Percentiles rank a stretch among this genome's conserved stretches.
Conservation (phyloP, 2,888 invertebrate species). For the Campoletis raptor region DNA sequence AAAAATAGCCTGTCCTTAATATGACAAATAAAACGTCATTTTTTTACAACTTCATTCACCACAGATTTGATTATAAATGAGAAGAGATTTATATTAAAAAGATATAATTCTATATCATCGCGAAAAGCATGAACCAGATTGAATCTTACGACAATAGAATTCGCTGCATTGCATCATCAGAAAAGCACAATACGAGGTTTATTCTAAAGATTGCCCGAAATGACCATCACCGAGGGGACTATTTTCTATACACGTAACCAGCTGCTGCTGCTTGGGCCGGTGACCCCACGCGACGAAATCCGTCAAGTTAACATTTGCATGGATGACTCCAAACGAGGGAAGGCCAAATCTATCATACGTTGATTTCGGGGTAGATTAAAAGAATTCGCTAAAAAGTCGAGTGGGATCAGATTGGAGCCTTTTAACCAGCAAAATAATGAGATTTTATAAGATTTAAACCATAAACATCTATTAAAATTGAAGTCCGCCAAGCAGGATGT, state of each 20-base stretch:
- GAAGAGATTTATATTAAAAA: not conserved
- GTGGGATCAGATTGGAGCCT: constrained; percentile 21
- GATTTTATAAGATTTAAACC: not conserved
- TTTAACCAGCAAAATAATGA: not conserved
- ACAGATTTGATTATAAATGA: constrained; percentile 5
- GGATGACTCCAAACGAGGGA: constrained; percentile 12
- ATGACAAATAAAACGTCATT: not conserved
- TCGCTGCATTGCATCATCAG: constrained; percentile 30
- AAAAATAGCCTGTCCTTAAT: not conserved
- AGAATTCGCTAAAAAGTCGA: constrained; percentile 20
- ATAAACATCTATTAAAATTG: not conserved
- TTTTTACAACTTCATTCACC: constrained; percentile 14
- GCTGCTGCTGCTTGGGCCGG: constrained; percentile 26
- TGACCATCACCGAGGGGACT: constrained; percentile 51
- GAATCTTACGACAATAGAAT: constrained; percentile 39
- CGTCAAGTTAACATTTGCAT: constrained; percentile 48
- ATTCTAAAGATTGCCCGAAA: constrained; percentile 48
- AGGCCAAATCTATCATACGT: constrained; percentile 6
- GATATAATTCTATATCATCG: not conserved
- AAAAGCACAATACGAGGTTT: constrained; percentile 46
- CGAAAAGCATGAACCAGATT: constrained; percentile 24
- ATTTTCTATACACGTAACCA: constrained; percentile 1
- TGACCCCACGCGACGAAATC: constrained; percentile 52
- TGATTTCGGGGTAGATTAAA: constrained; percentile 35
- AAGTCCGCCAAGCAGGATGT: not conserved